A percentile compares a stretch with the other conserved stretches of the same genome.
Evolutionary conservation across 2,797 vertebrate genomes (phyloP).

Genomic region (Labroides dimidiatus): DNA sequence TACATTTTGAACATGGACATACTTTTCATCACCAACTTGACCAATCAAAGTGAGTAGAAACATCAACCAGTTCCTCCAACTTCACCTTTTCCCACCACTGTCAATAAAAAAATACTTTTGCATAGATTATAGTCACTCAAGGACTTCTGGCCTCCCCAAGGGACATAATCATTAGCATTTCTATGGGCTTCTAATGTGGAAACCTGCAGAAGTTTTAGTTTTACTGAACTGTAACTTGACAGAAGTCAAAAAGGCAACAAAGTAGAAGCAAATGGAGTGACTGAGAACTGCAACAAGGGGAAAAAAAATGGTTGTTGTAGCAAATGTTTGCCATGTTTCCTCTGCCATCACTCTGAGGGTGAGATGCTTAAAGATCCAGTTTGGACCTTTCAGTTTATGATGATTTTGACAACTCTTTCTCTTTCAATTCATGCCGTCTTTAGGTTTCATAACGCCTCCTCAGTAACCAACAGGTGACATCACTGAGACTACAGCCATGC

Average conservation of each 20-base stretch:
- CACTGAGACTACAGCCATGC: too few species aligned
- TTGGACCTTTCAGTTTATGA: too few species aligned
- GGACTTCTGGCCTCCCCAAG: background rate
- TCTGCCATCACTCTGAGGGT: background rate
- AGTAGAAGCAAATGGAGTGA: background rate
- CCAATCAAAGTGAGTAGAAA: too few species aligned
- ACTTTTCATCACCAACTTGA: too few species aligned
- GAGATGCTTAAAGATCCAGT: background rate
- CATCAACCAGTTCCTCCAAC: too few species aligned
- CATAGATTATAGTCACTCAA: background rate
- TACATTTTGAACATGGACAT: too few species aligned
- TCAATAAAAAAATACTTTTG: too few species aligned
- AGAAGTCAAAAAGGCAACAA: background rate
- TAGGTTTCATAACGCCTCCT: too few species aligned
- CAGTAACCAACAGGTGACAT: too few species aligned
- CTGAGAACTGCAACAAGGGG: background rate
- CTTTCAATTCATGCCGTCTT: too few species aligned
- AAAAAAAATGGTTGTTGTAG: background rate
- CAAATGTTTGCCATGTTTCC: background rate
- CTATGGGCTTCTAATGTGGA: background rate
- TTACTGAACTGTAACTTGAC: background rate
- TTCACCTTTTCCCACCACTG: too few species aligned
- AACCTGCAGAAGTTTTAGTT: background rate
- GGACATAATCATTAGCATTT: background rate
- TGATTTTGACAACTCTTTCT: too few species aligned